Evolutionary conservation across 2,797 vertebrate species (phyloP), one percentile per base, ranked within the genome.

Genomic region (Pogonophryne albipinna): DNA sequence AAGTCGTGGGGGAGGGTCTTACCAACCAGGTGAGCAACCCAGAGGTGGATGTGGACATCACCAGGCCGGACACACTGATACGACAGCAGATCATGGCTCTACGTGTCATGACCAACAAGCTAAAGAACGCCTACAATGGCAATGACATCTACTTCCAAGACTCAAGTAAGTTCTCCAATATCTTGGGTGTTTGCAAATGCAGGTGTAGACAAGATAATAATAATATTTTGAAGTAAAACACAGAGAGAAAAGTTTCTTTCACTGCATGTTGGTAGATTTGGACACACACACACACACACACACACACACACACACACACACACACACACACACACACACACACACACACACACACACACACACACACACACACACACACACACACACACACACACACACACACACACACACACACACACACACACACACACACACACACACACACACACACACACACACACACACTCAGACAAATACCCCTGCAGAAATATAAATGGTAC

Each of bases 131-230:
- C 0, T 99, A 99, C 92, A 98, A 98, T 13, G 98, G 98, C 82
- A 99, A 99, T 57, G 98, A 99, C 31, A 97, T 99, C 86, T 98
- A 97, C 91, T 99, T 99, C 88, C 97, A 98, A 86, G 98, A 99
- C 86, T 97, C 98, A 31, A 99, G 98, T 99, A 96, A 97, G 97
- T 90, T 59, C 17, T 74, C 10, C 27, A 6, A 0, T 41, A 13
- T 70, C 12, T 34, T 6, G 1, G 10, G 55, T 56, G 45, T 80
- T 57, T 60, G 6, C 6, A 70, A 34, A 16, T 45, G 63, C 31
- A 31, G 16, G 19, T 9, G 27, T 14, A 71, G 41, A 67, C 13
- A 17, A 72, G 31, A 56, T 12, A 34, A 65, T 61, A 42, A 9
- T 61, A 17, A 50, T 23, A 12, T 19, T 51, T 41, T 56, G 1